Conservation (phyloP, 2,888 invertebrate species). For the Platycnemis pennipes region DNA sequence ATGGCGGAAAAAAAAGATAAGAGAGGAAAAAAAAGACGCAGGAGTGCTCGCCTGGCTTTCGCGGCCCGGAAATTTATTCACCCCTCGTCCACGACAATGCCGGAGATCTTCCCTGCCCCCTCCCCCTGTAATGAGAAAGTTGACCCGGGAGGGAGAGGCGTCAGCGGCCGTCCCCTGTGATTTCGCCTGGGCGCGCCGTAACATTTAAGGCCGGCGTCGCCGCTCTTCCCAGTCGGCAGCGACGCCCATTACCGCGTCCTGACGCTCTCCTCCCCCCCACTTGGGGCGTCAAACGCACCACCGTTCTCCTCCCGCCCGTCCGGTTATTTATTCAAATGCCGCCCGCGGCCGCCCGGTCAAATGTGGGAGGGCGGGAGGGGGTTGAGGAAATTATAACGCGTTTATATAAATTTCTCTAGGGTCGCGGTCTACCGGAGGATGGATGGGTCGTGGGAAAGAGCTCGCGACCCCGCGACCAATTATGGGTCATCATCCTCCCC, state of each 20-base stretch:
- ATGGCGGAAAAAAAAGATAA: background rate
- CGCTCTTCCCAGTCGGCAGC: background rate
- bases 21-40: background rate
- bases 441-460: background rate
- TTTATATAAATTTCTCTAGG: background rate
- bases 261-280: background rate
- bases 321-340: constrained; percentile 32
- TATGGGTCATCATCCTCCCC: constrained; percentile 1
- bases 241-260: background rate
- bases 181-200: constrained; percentile 26
- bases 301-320: background rate
- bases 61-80: background rate
- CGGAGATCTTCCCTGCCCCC: too few species aligned
- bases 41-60: background rate
- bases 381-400: background rate
- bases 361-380: background rate
- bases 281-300: background rate
- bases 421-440: background rate
- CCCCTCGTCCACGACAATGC: background rate
- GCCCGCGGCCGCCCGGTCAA: background rate
- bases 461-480: background rate
- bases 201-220: background rate
- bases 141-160: background rate
- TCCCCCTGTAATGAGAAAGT: background rate
- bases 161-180: background rate